These are phyloP conservation scores for Lepilemur septentrionalis DNA, from an alignment of 2,797 vertebrate species.

Conservation along the genomic window DNA sequence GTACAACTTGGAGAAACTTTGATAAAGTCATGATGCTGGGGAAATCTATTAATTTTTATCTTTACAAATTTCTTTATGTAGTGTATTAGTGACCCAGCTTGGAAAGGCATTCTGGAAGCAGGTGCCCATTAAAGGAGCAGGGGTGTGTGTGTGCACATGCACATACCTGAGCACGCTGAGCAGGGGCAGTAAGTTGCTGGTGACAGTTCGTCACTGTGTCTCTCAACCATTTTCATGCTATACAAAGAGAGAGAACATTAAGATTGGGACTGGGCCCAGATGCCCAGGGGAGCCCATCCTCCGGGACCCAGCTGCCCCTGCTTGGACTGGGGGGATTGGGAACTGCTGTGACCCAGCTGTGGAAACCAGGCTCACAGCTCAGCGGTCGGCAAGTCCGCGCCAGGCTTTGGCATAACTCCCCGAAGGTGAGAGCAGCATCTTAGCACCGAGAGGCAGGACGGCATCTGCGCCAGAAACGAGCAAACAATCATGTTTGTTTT, in stretches of 20 bases:
- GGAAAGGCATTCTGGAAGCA: neutral
- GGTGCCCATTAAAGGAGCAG: neutral
- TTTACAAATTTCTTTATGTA: neutral
- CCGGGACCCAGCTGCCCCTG: neutral
- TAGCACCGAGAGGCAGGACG: neutral
- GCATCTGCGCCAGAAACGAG: neutral
- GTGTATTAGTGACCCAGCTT: neutral
- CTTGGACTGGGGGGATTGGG: neutral
- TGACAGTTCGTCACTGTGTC: neutral
- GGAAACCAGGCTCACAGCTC: neutral
- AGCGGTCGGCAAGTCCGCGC: accelerated
- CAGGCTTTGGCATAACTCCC: neutral
- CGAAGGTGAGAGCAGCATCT: neutral
- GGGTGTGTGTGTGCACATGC: accelerated
- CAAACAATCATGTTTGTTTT: neutral
- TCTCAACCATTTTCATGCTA: neutral
- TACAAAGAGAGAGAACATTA: neutral
- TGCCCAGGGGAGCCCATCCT: neutral
- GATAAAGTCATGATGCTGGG: neutral
- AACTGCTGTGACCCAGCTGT: neutral
- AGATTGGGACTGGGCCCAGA: neutral
- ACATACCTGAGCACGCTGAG: neutral
- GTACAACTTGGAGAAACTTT: neutral
- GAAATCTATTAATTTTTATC: neutral
- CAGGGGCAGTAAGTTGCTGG: too few species aligned